Evolutionary conservation across 2,888 invertebrate genomes (phyloP).

Genomic region (Nomada goodeniana): DNA sequence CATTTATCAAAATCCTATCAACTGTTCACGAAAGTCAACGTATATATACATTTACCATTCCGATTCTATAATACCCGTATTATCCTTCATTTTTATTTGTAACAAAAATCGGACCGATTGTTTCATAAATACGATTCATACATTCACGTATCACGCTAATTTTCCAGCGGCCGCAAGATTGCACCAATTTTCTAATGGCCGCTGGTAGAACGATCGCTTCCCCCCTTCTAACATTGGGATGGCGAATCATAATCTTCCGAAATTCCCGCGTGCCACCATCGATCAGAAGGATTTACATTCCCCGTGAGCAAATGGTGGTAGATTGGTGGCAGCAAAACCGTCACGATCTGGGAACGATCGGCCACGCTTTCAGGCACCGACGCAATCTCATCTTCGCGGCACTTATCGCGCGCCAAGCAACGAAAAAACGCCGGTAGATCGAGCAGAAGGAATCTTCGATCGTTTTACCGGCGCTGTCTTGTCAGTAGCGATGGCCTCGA

Average conservation of each 20-base stretch:
- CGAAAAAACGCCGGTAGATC: constrained; percentile 21
- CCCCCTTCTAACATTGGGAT: not conserved
- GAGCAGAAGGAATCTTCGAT: constrained; percentile 14
- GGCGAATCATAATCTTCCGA: constrained; percentile 11
- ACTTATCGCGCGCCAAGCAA: constrained; percentile 15
- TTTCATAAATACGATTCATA: constrained; percentile 5
- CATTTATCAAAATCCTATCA: not conserved
- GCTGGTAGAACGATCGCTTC: not conserved
- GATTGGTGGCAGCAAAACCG: constrained; percentile 22
- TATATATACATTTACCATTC: not conserved
- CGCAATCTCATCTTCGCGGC: constrained; percentile 26
- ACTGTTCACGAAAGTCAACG: not conserved
- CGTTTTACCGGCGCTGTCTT: not conserved
- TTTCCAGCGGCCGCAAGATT: constrained; percentile 3
- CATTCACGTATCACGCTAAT: constrained; percentile 10
- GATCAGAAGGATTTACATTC: constrained; percentile 14
- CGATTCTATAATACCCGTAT: not conserved
- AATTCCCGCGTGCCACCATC: constrained; percentile 7
- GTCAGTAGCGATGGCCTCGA: not conserved
- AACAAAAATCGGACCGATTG: not conserved
- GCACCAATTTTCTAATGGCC: not conserved
- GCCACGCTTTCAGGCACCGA: constrained; percentile 3
- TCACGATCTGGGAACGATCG: constrained; percentile 11
- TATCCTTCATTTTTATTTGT: not conserved
- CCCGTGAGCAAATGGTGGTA: not conserved